Base-by-base conservation (phyloP, 2,888 invertebrate genomes). In the Chymomyza procnemis region DNA sequence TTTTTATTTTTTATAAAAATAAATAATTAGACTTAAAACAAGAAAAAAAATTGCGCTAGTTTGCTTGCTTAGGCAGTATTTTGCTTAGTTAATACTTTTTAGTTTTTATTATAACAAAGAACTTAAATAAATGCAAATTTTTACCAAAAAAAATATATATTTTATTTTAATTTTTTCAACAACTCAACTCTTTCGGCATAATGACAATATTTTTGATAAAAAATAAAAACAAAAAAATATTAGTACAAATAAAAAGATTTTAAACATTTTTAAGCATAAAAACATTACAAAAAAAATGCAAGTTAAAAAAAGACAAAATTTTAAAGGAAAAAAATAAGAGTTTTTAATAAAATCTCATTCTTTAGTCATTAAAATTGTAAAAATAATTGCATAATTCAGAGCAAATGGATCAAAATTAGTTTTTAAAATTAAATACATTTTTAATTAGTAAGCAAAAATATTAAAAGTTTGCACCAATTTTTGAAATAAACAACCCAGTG, bases 151-250 rank as follows among this genome's bases (percentile, higher is more conserved):
- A 3, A 18, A 50, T 2, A 5, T 57, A 46, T n/a, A 14, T 46
- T 22, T 59, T 47, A 61, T 48, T 58, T 65, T 14, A 34, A 26
- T 54, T 56, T 57, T 48, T n/a, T 47, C 34, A 41, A 19, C 9
- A 47, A 46, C 56, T 3, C 22, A 64, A 59, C 5, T 41, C 47
- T 59, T 87, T 80, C 66, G 87, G 85, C 85, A 76, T 52, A 74
- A 76, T 76, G 83, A 83, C 83, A 83, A 83, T 83, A 83, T 87
- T 87, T 87, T 85, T 79, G 74, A 84, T 73, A 85, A 66, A 62
- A 69, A 74, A 77, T 74, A 74, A 74, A 78, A 74, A n/a, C n/a
- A n/a, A 81, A 62, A 64, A 56, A 56, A 47, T 80, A 56, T 46
- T 80, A 83, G 83, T 83, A 83, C 83, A 83, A 83, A 83, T 82